phyloP scores from a whole-genome alignment of 1,140 invertebrate species.

The Anastatus disparis region DNA sequence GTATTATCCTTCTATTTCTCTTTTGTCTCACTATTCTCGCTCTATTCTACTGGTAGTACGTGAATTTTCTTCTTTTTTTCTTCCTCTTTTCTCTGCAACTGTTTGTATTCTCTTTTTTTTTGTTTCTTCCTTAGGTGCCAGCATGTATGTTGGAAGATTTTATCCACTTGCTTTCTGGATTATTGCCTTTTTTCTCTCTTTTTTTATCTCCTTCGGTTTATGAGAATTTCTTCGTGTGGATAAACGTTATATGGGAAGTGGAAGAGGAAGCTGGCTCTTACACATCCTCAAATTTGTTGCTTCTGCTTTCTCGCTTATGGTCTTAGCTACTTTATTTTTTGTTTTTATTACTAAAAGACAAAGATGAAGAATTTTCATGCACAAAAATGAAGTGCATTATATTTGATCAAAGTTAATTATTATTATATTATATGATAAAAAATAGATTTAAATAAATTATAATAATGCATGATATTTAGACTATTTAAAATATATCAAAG shows the following conservation, averaged over 20 bases:
- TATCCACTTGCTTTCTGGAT: constrained; percentile 13
- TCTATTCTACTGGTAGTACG: too few relatives aligned
- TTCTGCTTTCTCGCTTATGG: neutral
- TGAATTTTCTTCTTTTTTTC: neutral
- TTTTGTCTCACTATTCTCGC: too few relatives aligned
- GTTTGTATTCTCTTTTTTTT: neutral
- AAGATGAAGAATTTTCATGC: too few relatives aligned
- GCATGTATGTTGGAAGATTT: constrained; percentile 18
- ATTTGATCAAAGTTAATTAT: too few relatives aligned
- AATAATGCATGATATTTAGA: too few relatives aligned
- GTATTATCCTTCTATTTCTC: neutral
- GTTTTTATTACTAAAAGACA: too few relatives aligned
- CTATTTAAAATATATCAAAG: too few relatives aligned
- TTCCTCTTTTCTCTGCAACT: neutral
- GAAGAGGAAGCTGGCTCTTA: neutral
- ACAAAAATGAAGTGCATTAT: too few relatives aligned
- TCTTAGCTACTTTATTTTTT: too few relatives aligned
- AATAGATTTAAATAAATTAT: too few relatives aligned
- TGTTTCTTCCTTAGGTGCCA: neutral
- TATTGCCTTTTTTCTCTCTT: constrained; percentile 8
- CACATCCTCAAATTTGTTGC: constrained; percentile 10
- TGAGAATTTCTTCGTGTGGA: constrained; percentile 1
- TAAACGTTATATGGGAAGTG: constrained; percentile 29
- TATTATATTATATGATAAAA: too few relatives aligned
- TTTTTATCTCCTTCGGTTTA: neutral